phyloP scores from a whole-genome alignment of 2,888 invertebrate species.

The Aphelenchoides bicaudatus region DNA sequence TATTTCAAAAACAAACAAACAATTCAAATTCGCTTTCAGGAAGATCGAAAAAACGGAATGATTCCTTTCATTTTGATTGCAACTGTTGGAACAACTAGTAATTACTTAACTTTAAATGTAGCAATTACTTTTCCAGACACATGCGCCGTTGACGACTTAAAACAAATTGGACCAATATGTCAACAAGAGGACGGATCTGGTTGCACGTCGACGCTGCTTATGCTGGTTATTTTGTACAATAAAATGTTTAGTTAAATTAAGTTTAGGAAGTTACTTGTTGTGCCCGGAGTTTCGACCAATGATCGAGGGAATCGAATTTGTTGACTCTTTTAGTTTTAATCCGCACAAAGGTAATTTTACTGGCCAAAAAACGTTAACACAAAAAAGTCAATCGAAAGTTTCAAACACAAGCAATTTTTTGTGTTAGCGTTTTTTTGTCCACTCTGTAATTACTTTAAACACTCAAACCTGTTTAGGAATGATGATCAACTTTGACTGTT shows the following conservation, averaged over 20 bases:
- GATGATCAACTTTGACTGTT: constrained; percentile 98
- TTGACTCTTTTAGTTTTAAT: constrained; percentile 93
- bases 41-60: constrained; percentile 52
- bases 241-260: too few species aligned
- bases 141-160: constrained; percentile 89
- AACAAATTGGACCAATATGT: constrained; percentile 70
- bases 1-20: too few species aligned
- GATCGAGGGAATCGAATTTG: constrained; percentile 83
- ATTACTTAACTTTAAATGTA: too few species aligned
- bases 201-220: constrained; percentile 96
- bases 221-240: constrained; percentile 77
- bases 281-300: constrained; percentile 90
- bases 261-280: constrained; percentile 62
- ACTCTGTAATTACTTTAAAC: too few species aligned
- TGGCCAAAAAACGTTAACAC: too few species aligned
- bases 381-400: too few species aligned
- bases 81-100: constrained; percentile 80
- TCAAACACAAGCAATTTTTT: too few species aligned
- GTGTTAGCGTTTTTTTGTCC: too few species aligned
- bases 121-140: too few species aligned
- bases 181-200: constrained; percentile 80
- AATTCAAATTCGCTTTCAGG: constrained; percentile 32
- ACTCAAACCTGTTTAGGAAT: too few species aligned
- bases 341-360: constrained; percentile 99
- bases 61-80: constrained; percentile 58